Base-by-base conservation (phyloP, 2,797 vertebrate genomes). In the Sebastiscus albofasciatus region DNA sequence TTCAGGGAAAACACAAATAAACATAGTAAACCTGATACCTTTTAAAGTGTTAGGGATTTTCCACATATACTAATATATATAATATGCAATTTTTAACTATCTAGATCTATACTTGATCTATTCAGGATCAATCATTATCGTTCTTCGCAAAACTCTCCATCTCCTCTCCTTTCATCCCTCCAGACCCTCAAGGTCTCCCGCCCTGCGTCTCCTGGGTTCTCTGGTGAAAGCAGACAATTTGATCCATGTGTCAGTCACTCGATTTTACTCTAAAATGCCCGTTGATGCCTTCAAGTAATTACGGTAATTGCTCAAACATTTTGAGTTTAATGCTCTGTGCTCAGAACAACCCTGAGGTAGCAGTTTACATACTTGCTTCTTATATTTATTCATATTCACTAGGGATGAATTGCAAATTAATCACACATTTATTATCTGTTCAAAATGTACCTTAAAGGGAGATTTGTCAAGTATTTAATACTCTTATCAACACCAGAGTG, bases 201-300 rank as follows among this genome's bases (percentile, higher is more conserved):
- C 20, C 46, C 55, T 31, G 56, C 52, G 8, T 67, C 52, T 78
- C 24, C 14, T 65, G n/a, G 56, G 42, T 49, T 56, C 9, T 13
- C 61, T 13, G 14, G 5, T 61, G 46, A 67, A 74, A 71, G 64
- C 69, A 82, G 71, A 77, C n/a, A 18, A 46, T 58, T 77, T 60
- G 54, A 76, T 75, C 62, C 64, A 55, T 83, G 49, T 81, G 79
- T 85, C 81, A 80, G 65, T 75, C 69, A 64, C 70, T 33, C 27
- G 4, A 29, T 55, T 59, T 67, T 29, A n/a, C 55, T 82, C 62
- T 62, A 42, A 80, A 31, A 66, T 74, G 29, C 16, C 31, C n/a
- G 66, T 56, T 69, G 66, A 84, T 69, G 75, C 59, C 52, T 83
- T 77, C 20, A 5, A 22, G 60, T 82, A 61, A 83, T 89, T 65